Conservation (phyloP, 2,888 invertebrate genomes). For the Xestobium rufovillosum region DNA sequence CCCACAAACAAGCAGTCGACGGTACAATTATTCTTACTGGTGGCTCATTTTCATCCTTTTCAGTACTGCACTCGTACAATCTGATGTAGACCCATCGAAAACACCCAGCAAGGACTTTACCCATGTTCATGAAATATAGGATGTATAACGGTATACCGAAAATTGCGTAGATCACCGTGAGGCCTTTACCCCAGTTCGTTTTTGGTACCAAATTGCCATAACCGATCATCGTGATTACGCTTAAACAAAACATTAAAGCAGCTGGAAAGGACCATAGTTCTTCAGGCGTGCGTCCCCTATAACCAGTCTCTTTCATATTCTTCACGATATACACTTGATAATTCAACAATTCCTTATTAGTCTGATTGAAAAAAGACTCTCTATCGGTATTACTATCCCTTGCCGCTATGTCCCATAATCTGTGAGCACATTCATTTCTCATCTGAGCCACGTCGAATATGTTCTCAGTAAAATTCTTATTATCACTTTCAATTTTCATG, state of each 20-base stretch:
- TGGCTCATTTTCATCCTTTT: conserved; percentile 46
- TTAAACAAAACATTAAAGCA: conserved; percentile 80
- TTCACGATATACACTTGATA: conserved; percentile 53
- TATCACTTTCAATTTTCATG: conserved; percentile 62
- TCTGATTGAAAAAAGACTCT: conserved; percentile 56
- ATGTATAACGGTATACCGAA: conserved; percentile 84
- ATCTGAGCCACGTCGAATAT: conserved; percentile 47
- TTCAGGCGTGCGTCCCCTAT: conserved; percentile 59
- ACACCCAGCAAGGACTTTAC: conserved; percentile 72
- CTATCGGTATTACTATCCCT: conserved; percentile 63
- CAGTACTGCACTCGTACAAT: conserved; percentile 63
- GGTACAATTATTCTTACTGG: conserved; percentile 74
- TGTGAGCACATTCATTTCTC: conserved; percentile 52
- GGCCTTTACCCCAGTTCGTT: conserved; percentile 74
- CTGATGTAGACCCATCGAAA: conserved; percentile 75
- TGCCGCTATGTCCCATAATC: conserved; percentile 60
- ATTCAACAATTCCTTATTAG: conserved; percentile 52
- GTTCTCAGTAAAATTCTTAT: conserved; percentile 28
- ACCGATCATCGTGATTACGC: conserved; percentile 88
- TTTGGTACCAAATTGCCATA: conserved; percentile 81
- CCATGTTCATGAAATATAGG: conserved; percentile 84
- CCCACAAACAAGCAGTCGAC: conserved; percentile 83
- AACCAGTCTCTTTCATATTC: conserved; percentile 58
- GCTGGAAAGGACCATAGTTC: conserved; percentile 84
- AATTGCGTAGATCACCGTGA: conserved; percentile 78